Percentiles rank a stretch among this genome's conserved stretches.
Evolutionary conservation across 2,888 invertebrate genomes (phyloP).

Genomic region (Anagyrus pseudococci): DNA sequence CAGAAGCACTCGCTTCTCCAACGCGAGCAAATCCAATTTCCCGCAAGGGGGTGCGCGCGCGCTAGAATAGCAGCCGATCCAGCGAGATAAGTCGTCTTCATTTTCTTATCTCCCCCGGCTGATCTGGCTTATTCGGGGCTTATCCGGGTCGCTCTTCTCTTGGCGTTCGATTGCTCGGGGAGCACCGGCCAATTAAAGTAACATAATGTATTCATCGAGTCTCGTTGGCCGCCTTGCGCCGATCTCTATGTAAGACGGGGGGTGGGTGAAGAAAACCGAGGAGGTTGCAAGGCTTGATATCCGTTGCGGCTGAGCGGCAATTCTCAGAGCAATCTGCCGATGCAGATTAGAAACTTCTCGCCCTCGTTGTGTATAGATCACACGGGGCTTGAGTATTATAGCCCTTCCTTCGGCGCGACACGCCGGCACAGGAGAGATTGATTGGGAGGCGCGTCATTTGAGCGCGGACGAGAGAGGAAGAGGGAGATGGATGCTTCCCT

Average conservation of each 20-base stretch:
- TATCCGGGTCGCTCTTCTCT: slow-evolving; percentile 8
- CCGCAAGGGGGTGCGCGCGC: not conserved
- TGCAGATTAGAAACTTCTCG: slow-evolving; percentile 57
- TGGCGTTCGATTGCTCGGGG: slow-evolving; percentile 41
- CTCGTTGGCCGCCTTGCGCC: slow-evolving; percentile 16
- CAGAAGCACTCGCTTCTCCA: too few species aligned
- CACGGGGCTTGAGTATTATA: not conserved
- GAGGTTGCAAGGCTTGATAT: not conserved
- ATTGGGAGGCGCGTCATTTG: slow-evolving; percentile 15
- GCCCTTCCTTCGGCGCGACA: not conserved
- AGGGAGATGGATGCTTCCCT: not conserved
- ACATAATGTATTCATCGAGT: slow-evolving; percentile 60
- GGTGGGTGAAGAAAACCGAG: too few species aligned
- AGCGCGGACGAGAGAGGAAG: not conserved
- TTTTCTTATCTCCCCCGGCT: slow-evolving; percentile 1
- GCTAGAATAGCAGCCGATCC: not conserved
- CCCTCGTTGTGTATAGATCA: slow-evolving; percentile 13
- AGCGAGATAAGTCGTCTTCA: not conserved
- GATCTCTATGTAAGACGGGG: slow-evolving; percentile 14
- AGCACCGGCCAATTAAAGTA: slow-evolving; percentile 55
- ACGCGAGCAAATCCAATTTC: slow-evolving; percentile 3
- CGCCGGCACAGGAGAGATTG: slow-evolving; percentile 21
- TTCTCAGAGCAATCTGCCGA: slow-evolving; percentile 62
- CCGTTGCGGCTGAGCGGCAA: slow-evolving; percentile 50
- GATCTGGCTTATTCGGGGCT: not conserved